phyloP scores from a whole-genome alignment of 1,140 invertebrate genomes.

The Panagrolaimus sp. region DNA sequence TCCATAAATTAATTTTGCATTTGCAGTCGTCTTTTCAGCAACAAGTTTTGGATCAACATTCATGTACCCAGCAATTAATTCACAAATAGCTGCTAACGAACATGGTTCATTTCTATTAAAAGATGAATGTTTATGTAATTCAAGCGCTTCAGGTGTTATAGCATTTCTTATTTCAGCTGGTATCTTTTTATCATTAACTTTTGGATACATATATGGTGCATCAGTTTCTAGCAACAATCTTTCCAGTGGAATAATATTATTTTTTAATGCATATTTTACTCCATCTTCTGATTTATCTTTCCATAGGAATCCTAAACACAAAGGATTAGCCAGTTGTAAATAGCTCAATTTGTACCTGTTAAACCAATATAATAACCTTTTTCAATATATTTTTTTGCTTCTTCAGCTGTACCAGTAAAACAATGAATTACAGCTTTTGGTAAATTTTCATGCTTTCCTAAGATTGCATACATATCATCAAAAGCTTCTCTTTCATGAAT shows the following conservation, averaged over 20 bases:
- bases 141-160: constrained; percentile 71
- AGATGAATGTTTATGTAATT: constrained; percentile 72
- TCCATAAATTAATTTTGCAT: constrained; percentile 84
- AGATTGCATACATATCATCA: constrained; percentile 67
- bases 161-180: constrained; percentile 76
- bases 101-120: constrained; percentile 94
- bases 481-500: constrained; percentile 85
- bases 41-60: constrained; percentile 73
- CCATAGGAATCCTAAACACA: constrained; percentile 72
- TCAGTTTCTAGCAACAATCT: constrained; percentile 81
- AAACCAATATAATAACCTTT: constrained; percentile 79
- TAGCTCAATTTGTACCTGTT: constrained; percentile 64
- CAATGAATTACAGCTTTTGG: constrained; percentile 77
- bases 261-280: constrained; percentile 74
- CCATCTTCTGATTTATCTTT: constrained; percentile 87
- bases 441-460: constrained; percentile 43
- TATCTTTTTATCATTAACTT: constrained; percentile 82
- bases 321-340: too few relatives aligned
- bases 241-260: constrained; percentile 74
- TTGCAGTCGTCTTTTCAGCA: constrained; percentile 82
- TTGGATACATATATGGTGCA: constrained; percentile 90
- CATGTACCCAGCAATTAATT: constrained; percentile 85
- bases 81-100: constrained; percentile 80
- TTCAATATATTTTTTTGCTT: constrained; percentile 77
- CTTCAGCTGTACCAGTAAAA: constrained; percentile 78